Evolutionary conservation across 2,797 vertebrate species (phyloP), one percentile per base, ranked within the genome.

Genomic region (Acridotheres tristis): DNA sequence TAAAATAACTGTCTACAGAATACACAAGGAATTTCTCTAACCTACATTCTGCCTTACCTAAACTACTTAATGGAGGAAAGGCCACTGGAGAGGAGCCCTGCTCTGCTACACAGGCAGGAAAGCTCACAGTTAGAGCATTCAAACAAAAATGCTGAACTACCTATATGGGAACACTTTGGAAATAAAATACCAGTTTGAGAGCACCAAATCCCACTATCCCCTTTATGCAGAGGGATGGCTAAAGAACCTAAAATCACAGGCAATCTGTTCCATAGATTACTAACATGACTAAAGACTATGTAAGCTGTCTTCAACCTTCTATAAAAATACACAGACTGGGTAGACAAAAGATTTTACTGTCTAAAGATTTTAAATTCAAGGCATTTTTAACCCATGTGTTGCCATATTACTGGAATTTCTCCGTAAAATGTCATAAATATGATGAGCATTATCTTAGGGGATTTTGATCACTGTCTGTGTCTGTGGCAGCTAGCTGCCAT

Each of bases 281-380:
- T 59, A 71, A 61, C 0, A 0, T 20, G 26, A 57, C 16, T 42
- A 13, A 86, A 86, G 23, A 42, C 4, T 36, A 45, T 1, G 42
- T 1, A 13, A 66, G 26, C 13, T 17, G 29, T 32, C 43, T 84
- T 84, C 43, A 16, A 21, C 11, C 29, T 68, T 27, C 21, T 50
- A 40, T 12, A 66, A 65, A 79, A 80, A 82, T 5, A 51, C 32
- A 57, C 8, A 72, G 16, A 55, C 8, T 51, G 30, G 13, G 17
- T 6, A 73, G 26, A 53, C n/a, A 43, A 5, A 67, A 74, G 21
- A 50, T 78, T 72, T 80, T 27, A 51, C 7, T 48, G 10, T 16
- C 19, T 16, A 40, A 4, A 82, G 7, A 45, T n/a, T 85, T 83
- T 30, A 74, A 72, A 11, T 75, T 68, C 23, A 45, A 59, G 40